These are phyloP conservation scores for Ferdinandea cuprea DNA, from an alignment of 2,888 invertebrate species.

Conservation along the genomic window DNA sequence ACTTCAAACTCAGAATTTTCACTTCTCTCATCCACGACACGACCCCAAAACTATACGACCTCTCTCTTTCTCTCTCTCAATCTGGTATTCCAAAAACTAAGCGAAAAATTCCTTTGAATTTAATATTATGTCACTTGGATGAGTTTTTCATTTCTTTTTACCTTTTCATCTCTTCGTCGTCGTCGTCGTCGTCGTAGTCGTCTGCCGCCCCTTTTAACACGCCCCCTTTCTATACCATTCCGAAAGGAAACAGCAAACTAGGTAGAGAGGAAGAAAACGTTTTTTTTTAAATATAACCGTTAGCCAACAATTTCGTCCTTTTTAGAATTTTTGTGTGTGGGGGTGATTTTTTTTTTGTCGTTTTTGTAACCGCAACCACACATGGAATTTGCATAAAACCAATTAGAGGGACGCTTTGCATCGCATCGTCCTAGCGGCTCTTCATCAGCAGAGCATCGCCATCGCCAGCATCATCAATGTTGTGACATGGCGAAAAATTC, in stretches of 20 bases:
- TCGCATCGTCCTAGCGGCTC: slow-evolving; percentile 23
- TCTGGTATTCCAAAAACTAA: slow-evolving; percentile 48
- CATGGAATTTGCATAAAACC: slow-evolving; percentile 74
- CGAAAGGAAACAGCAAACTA: slow-evolving; percentile 51
- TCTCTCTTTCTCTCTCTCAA: not conserved
- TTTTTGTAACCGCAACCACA: slow-evolving; percentile 62
- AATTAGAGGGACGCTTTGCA: slow-evolving; percentile 71
- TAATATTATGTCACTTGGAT: slow-evolving; percentile 73
- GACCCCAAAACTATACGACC: too few species aligned
- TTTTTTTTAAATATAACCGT: slow-evolving; percentile 37
- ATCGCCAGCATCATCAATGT: slow-evolving; percentile 59
- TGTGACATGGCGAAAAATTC: slow-evolving; percentile 64
- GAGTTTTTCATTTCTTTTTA: slow-evolving; percentile 41
- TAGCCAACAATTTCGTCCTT: slow-evolving; percentile 18
- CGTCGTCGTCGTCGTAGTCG: not conserved
- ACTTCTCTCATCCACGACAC: not conserved
- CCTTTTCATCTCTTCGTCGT: slow-evolving; percentile 35
- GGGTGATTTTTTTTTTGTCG: slow-evolving; percentile 11
- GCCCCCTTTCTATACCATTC: slow-evolving; percentile 10
- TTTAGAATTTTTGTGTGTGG: too few species aligned
- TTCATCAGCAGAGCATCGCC: slow-evolving; percentile 13
- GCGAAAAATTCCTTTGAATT: slow-evolving; percentile 73
- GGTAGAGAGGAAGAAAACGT: slow-evolving; percentile 45
- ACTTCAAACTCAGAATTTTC: slow-evolving; percentile 63
- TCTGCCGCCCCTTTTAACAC: not conserved